phyloP scores from a whole-genome alignment of 2,797 vertebrate genomes.

The Acomys russatus region DNA sequence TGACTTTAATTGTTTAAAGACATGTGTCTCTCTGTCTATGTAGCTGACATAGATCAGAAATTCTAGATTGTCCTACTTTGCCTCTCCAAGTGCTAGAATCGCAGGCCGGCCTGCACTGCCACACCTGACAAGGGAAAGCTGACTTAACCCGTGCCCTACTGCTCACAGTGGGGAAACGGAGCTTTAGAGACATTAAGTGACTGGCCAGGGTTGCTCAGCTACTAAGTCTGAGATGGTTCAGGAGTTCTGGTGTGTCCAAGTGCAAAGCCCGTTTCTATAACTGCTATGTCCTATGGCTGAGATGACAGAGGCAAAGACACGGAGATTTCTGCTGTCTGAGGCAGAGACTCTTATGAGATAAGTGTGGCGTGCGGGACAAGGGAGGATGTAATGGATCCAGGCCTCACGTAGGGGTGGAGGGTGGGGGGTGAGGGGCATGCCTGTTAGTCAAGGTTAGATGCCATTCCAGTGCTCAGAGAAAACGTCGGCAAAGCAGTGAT shows the following conservation, averaged over 20 bases:
- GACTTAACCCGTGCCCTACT: not conserved
- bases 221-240: not conserved
- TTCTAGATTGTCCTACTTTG: not conserved
- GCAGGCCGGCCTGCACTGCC: not conserved
- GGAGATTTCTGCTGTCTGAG: not conserved
- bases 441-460: not conserved
- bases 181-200: not conserved
- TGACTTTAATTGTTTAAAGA: not conserved
- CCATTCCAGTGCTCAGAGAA: not conserved
- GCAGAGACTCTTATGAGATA: not conserved
- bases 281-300: rapidly evolving
- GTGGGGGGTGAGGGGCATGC: too few relatives aligned
- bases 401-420: rapidly evolving
- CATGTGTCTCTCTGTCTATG: not conserved
- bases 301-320: not conserved
- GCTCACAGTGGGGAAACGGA: conserved; percentile 25
- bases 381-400: not conserved
- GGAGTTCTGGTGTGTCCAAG: not conserved
- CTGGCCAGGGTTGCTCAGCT: not conserved
- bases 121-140: not conserved
- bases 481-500: not conserved
- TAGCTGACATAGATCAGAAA: too few relatives aligned
- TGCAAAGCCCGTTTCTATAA: not conserved
- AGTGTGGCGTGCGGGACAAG: not conserved
- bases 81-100: not conserved